phyloP scores from a whole-genome alignment of 2,113 vertebrate genomes.

The Gorsachius goisagi region DNA sequence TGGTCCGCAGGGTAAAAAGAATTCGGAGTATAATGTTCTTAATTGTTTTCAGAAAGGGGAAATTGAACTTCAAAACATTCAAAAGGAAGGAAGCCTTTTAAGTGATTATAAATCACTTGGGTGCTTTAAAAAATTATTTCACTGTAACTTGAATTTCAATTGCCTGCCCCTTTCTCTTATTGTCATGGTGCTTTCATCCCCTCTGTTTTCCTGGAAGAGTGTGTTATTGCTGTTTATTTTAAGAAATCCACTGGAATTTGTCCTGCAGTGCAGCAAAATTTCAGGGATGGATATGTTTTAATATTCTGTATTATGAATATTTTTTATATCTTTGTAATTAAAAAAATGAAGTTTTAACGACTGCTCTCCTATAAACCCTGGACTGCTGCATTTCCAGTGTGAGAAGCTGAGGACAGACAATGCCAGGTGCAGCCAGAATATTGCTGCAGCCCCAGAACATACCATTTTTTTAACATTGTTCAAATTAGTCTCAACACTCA shows the following conservation, averaged over 20 bases:
- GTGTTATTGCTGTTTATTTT: slow-evolving; percentile 13
- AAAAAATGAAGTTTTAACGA: slow-evolving; percentile 63
- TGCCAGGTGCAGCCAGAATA: slow-evolving; percentile 58
- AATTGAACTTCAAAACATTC: not conserved
- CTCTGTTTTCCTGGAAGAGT: slow-evolving; percentile 9
- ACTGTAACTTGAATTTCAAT: slow-evolving; percentile 20
- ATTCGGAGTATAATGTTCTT: not conserved
- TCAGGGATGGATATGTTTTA: slow-evolving; percentile 37
- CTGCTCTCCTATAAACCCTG: slow-evolving; percentile 53
- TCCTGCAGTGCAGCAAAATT: not conserved
- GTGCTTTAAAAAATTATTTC: slow-evolving; percentile 9
- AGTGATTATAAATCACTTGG: slow-evolving; percentile 3
- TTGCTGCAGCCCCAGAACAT: slow-evolving; percentile 20
- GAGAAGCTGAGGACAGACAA: slow-evolving; percentile 52
- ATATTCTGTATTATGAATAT: slow-evolving; percentile 50
- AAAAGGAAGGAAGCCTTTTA: not conserved
- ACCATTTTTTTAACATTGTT: slow-evolving; percentile 73
- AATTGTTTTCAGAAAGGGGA: slow-evolving; percentile 22
- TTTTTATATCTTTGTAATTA: slow-evolving; percentile 64
- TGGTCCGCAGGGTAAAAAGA: not conserved
- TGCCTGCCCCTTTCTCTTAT: slow-evolving; percentile 15
- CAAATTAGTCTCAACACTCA: slow-evolving; percentile 73
- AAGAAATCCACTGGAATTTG: slow-evolving; percentile 28
- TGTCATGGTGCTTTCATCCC: not conserved
- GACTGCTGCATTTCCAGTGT: slow-evolving; percentile 49